Evolutionary conservation across 1,140 invertebrate genomes (phyloP).

Genomic region (Druon quercuslanigerum): DNA sequence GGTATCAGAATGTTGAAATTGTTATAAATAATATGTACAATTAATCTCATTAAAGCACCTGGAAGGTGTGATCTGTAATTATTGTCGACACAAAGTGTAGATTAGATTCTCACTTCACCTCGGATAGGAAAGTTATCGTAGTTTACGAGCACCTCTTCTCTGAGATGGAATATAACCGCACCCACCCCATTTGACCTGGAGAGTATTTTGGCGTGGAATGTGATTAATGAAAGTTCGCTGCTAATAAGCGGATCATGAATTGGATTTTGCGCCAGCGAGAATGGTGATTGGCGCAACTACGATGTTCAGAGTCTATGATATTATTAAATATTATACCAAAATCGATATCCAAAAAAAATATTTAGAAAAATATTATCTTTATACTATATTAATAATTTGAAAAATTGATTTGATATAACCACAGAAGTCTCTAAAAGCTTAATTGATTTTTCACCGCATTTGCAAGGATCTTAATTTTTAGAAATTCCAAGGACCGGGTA

Average conservation of each 20-base stretch:
- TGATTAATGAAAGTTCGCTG: slow-evolving; percentile 16
- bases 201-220: neutral
- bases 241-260: neutral
- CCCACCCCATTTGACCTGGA: neutral
- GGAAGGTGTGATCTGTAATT: neutral
- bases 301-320: neutral
- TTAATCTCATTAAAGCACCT: no score
- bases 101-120: neutral
- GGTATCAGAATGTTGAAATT: no score
- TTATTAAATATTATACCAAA: neutral
- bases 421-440: no score
- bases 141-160: neutral
- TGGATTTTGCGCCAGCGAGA: neutral
- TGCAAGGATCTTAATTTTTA: no score
- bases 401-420: no score
- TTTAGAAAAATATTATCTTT: no score
- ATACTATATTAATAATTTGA: no score
- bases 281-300: neutral
- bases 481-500: no score
- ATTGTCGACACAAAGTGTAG: neutral
- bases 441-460: no score
- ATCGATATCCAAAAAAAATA: neutral
- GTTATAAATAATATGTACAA: no score
- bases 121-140: neutral
- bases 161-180: slow-evolving; percentile 23